Conservation (phyloP, 2,888 invertebrate genomes). For the Boloria euphrosyne region DNA sequence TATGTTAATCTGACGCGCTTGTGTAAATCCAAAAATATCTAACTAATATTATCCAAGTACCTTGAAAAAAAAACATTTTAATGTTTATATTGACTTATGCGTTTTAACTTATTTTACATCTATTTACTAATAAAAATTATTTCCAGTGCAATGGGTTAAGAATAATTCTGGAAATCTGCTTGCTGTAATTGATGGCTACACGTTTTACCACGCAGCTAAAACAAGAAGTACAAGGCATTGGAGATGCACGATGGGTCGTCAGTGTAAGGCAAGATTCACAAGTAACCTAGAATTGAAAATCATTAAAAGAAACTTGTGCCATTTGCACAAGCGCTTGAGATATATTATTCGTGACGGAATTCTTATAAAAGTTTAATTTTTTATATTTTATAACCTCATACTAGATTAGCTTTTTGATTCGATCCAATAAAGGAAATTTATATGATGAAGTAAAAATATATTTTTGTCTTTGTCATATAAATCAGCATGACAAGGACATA, state of each 20-base stretch:
- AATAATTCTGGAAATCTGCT: constrained; percentile 44
- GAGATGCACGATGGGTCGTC: constrained; percentile 42
- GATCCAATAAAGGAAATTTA: no score
- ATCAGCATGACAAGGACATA: no score
- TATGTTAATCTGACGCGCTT: no score
- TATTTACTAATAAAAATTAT: constrained; percentile 4
- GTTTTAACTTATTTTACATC: not conserved
- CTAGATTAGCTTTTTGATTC: no score
- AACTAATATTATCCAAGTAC: no score
- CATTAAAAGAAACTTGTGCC: constrained; percentile 18
- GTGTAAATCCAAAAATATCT: no score
- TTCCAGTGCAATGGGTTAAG: constrained; percentile 43
- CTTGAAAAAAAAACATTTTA: no score
- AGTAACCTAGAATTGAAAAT: constrained; percentile 10
- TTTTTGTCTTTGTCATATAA: no score
- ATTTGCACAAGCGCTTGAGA: constrained; percentile 33
- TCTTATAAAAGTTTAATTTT: constrained; percentile 39
- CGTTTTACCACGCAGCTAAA: constrained; percentile 38
- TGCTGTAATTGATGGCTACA: constrained; percentile 43
- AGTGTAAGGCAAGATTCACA: constrained; percentile 38
- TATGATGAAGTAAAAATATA: no score
- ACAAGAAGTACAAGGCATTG: constrained; percentile 34
- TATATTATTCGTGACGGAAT: constrained; percentile 39
- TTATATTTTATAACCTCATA: not conserved
- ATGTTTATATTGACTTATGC: no score